These are phyloP conservation scores for human DNA, from an alignment of 2,113 vertebrate species.

Conservation along the genomic window GRCh38 chrX:49278501-49279000, in stretches of 20 bases:
- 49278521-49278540: not conserved
- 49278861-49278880: not conserved
- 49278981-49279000: not conserved
- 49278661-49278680: not conserved
- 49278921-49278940: slow-evolving; percentile 11
- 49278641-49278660: not conserved
- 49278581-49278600: not conserved
- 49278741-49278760: not conserved
- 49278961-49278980: not conserved
- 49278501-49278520: not conserved
- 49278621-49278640: not conserved
- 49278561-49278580: not conserved
- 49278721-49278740: slow-evolving; percentile 15
- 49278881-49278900: not conserved
- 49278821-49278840: not conserved
- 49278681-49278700: not conserved
- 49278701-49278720: not conserved
- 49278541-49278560: not conserved
- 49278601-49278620: not conserved
- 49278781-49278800: not conserved
- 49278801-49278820: not conserved
- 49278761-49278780: not conserved
- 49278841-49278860: not conserved
- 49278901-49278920: not conserved
- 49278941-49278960: not conserved